Evolutionary conservation across 2,888 invertebrate species (phyloP), one percentile per base, ranked within the genome.

Genomic region (Osmoderma eremita): DNA sequence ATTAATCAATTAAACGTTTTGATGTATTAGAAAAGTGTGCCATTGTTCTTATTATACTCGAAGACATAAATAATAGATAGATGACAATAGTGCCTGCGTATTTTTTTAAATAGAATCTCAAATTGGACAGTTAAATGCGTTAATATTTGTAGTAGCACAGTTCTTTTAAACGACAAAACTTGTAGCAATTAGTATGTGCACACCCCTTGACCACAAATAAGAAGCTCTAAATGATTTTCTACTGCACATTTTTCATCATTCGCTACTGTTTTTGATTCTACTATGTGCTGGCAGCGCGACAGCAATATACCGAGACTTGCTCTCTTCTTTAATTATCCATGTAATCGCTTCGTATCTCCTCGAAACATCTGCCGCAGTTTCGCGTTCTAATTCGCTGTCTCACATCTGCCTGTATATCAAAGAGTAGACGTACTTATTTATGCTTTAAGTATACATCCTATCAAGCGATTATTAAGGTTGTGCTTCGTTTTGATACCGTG

Each of bases 291-390:
- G 12, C 58, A 54, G 10, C 38, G n/a, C n/a, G 22, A 24, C 42
- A 42, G 42, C 42, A 22, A 4, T 30, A 58, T 42, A 42, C 58
- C 8, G 41, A 42, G 56, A 20, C 56, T 5, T 41, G 38, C 18
- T 18, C 38, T 54, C 54, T 20, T 39, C 42, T 58, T 42, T 58
- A 58, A 58, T 61, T 61, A 45, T 30, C 45, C 58, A 42, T 61
- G 58, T 61, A 61, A 61, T 61, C 45, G 45, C 30, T 45, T 13
- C 30, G n/a, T 17, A 61, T 61, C 45, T 45, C 12, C 13, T 30
- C 17, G 4, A 17, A 61, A 45, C 58, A 58, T 58, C 58, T 58
- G 58, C 36, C 42, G 48, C 30, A 20, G 2, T 45, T 30, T 45
- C 41, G 39, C 56, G 41, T 41, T 56, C 41, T 61, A 45, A 61